phyloP scores from a whole-genome alignment of 2,113 vertebrate genomes.

The Fulica atra region DNA sequence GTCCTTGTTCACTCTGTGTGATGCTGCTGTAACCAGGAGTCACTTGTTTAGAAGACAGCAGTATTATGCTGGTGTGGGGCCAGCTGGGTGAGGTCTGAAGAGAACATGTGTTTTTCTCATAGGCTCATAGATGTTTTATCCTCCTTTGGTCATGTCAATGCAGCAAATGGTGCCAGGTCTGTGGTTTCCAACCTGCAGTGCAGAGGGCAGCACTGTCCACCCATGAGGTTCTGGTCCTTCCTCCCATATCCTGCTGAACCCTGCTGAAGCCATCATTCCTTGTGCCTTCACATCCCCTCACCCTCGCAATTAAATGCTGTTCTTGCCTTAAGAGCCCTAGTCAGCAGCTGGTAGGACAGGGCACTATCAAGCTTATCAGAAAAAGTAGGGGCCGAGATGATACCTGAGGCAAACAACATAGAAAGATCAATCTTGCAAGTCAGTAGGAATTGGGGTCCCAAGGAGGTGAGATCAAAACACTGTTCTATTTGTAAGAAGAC shows the following conservation, averaged over 20 bases:
- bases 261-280: background rate
- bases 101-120: background rate
- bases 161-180: background rate
- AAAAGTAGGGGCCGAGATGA: background rate
- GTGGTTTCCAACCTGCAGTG: background rate
- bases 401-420: background rate
- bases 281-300: accelerated
- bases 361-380: background rate
- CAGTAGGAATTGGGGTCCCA: background rate
- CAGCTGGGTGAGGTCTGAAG: background rate
- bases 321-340: background rate
- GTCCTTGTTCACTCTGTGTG: background rate
- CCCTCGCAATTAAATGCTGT: background rate
- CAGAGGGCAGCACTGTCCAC: background rate
- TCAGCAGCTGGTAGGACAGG: background rate
- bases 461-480: background rate
- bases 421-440: background rate
- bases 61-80: background rate
- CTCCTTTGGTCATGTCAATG: background rate
- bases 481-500: background rate
- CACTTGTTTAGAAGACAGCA: background rate
- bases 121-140: background rate
- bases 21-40: background rate
- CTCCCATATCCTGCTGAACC: background rate
- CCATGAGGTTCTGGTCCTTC: background rate